Base-by-base conservation (phyloP, 2,888 invertebrate genomes). In the Idaea biselata region DNA sequence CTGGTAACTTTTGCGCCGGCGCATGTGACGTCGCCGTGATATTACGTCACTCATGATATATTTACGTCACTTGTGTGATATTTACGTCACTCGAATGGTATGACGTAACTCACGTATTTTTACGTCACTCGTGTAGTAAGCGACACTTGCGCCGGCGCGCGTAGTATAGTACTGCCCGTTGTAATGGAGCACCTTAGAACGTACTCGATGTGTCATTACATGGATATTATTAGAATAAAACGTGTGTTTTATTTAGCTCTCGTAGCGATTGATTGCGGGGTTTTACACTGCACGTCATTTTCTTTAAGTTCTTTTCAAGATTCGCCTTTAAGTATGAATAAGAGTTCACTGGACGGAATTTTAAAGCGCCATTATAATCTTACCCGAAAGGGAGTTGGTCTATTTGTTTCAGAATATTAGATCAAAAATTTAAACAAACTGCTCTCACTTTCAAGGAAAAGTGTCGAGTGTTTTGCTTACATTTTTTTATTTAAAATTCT, bases 201-300 rank as follows among this genome's bases (percentile, higher is more conserved):
- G 82, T 88, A 87, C 82, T 82, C 83, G 77, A 86, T 88, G 88
- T 91, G 88, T 90, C 89, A 92, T 91, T 91, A 91, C 89, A 91
- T 89, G 83, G 84, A 86, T 88, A 89, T 88, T 84, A 85, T 86
- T 91, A 91, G 90, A 89, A 90, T 84, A 82, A 83, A 84, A 82
- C 79, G 87, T 90, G 90, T 91, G 90, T 91, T 91, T 91, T 91
- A 91, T 91, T 91, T 91, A 86, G 76, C 78, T 77, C 79, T 78
- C 74, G 73, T 77, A 77, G 84, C 80, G 86, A 81, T 87, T 86
- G 86, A 64, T 71, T 65, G 69, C 58, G 64, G 66, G 69, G 68
- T 72, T 68, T 68, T 63, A 44, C 14, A 44, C 44, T 44, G 44
- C 44, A 44, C 44, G 44, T 44, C 44, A 44, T 44, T 44, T 11